These are phyloP conservation scores for Callocephalon fimbriatum DNA, from an alignment of 2,113 vertebrate species.

Conservation along the genomic window DNA sequence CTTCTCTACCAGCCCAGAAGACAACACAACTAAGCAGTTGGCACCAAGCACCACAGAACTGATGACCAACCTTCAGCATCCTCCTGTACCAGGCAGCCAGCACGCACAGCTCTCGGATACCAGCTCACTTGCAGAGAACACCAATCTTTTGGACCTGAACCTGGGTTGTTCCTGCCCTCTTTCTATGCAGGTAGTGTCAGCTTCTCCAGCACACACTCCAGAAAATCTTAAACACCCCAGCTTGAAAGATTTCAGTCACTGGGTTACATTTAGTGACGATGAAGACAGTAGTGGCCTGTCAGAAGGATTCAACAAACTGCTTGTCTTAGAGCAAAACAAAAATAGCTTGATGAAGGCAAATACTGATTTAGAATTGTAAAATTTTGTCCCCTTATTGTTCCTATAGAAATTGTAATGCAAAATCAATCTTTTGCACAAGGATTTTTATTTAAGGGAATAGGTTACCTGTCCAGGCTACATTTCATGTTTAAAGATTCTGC, in stretches of 20 bases:
- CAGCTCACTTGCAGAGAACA: slow-evolving; percentile 13
- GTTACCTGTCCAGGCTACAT: not conserved
- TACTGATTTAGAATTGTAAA: slow-evolving; percentile 32
- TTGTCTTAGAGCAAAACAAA: slow-evolving; percentile 9
- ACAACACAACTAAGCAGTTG: not conserved
- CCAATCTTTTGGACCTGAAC: not conserved
- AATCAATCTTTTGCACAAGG: not conserved
- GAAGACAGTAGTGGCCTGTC: slow-evolving; percentile 27
- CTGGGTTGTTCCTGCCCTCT: not conserved
- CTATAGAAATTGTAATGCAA: not conserved
- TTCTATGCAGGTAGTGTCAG: not conserved
- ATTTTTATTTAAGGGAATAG: slow-evolving; percentile 11
- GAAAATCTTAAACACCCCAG: not conserved
- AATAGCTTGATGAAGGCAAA: not conserved
- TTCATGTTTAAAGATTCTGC: not conserved
- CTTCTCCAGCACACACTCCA: not conserved
- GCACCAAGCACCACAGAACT: not conserved
- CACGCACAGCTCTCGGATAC: not conserved
- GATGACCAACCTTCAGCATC: not conserved
- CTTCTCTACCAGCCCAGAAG: not conserved
- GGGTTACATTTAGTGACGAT: slow-evolving; percentile 58
- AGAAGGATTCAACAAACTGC: slow-evolving; percentile 55
- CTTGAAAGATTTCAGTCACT: slow-evolving; percentile 36
- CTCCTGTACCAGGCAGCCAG: not conserved
- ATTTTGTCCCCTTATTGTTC: not conserved